Conservation (phyloP, 2,888 invertebrate genomes). For the Arctia plantaginis region DNA sequence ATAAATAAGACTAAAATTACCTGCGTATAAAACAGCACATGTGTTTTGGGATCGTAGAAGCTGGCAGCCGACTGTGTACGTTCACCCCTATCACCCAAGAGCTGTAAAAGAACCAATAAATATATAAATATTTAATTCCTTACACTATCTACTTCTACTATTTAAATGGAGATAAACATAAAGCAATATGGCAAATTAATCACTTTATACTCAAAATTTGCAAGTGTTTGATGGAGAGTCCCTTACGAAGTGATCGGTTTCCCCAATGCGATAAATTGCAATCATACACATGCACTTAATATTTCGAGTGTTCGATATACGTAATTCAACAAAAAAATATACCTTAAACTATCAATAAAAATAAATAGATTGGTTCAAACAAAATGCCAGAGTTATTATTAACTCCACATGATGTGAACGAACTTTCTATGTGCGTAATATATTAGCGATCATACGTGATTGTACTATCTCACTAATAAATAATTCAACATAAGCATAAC, state of each 20-base stretch:
- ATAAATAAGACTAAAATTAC: constrained; percentile 58
- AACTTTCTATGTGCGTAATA: constrained; percentile 19
- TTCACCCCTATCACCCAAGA: constrained; percentile 90
- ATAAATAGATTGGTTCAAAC: background rate
- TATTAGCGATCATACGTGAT: constrained; percentile 21
- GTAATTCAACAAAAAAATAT: background rate
- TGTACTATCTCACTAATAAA: constrained; percentile 33
- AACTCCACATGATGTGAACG: constrained; percentile 17
- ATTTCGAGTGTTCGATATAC: background rate
- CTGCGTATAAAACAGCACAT: constrained; percentile 92
- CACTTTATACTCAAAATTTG: background rate
- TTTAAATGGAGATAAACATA: background rate
- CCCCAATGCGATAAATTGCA: background rate
- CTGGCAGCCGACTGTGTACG: constrained; percentile 91
- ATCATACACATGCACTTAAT: background rate
- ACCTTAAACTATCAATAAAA: background rate
- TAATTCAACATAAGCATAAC: constrained; percentile 34
- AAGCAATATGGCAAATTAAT: background rate
- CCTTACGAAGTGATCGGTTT: background rate
- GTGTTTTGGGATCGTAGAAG: constrained; percentile 89
- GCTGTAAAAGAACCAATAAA: constrained; percentile 63
- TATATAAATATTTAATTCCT: background rate
- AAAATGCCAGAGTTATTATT: background rate
- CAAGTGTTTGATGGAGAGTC: background rate
- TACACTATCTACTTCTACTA: background rate